phyloP scores from a whole-genome alignment of 2,113 vertebrate species.

The Ailuropoda melanoleuca region DNA sequence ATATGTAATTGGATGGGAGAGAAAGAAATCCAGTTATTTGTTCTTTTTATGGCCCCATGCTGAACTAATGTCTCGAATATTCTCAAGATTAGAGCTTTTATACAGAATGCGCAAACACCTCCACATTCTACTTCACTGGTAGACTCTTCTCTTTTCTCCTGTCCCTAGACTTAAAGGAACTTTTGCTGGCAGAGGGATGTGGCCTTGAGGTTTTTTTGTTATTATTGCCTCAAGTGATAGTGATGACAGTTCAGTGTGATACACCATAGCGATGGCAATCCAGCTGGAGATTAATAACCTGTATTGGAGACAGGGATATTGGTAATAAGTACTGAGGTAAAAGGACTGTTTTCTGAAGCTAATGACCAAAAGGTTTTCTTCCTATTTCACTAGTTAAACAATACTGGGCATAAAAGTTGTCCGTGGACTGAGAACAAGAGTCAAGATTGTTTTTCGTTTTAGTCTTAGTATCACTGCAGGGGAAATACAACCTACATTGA shows the following conservation, averaged over 20 bases:
- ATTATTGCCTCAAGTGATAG: not conserved
- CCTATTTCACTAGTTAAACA: conserved; percentile 24
- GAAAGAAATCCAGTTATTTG: not conserved
- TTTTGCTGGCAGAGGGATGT: not conserved
- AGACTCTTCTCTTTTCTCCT: conserved; percentile 19
- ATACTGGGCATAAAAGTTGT: conserved; percentile 17
- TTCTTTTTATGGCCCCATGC: conserved; percentile 26
- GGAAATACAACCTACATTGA: not conserved
- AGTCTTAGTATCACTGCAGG: conserved; percentile 23
- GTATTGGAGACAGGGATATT: not conserved
- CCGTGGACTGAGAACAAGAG: not conserved
- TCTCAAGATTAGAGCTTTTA: conserved; percentile 24
- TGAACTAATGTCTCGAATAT: conserved; percentile 33
- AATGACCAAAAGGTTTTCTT: conserved; percentile 30
- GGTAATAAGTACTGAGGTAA: conserved; percentile 31
- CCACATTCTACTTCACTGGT: not conserved
- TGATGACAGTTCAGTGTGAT: conserved; percentile 4
- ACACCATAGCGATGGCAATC: not conserved
- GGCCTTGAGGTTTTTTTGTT: not conserved
- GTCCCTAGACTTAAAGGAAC: not conserved
- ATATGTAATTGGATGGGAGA: conserved; percentile 17
- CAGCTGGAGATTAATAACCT: not conserved
- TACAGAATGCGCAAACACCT: not conserved
- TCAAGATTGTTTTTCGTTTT: not conserved
- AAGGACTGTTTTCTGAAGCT: conserved; percentile 6